phyloP scores from a whole-genome alignment of 2,797 vertebrate species.

The Centropyge bicolor region DNA sequence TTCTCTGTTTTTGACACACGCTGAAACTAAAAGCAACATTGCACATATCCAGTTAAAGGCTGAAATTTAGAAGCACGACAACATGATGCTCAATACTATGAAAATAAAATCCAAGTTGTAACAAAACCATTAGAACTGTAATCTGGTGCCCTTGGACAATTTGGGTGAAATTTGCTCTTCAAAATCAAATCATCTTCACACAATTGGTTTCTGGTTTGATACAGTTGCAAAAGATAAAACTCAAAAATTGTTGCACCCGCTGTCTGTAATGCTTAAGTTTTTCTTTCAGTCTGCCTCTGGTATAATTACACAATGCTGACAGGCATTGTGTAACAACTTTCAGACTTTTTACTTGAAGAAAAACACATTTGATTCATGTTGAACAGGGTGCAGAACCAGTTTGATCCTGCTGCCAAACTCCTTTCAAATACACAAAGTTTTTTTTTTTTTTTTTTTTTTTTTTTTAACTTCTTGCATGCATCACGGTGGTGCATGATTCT shows the following conservation, averaged over 20 bases:
- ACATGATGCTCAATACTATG: not conserved
- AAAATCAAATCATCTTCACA: not conserved
- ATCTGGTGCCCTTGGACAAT: not conserved
- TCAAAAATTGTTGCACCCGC: not conserved
- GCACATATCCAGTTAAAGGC: not conserved
- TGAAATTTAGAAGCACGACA: not conserved
- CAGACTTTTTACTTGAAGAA: constrained; percentile 11
- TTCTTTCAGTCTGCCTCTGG: not conserved
- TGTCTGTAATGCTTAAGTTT: not conserved
- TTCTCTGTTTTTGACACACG: not conserved
- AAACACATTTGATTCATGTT: not conserved
- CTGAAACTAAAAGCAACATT: not conserved
- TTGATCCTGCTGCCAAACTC: not conserved
- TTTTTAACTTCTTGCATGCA: too few relatives aligned
- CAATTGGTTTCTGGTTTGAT: not conserved
- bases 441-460: not conserved
- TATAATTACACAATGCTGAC: constrained; percentile 4
- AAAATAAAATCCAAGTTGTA: not conserved
- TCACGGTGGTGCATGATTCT: not conserved
- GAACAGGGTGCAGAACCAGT: not conserved
- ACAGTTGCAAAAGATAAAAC: not conserved
- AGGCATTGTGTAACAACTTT: not conserved
- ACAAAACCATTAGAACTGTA: not conserved
- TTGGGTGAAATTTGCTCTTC: not conserved
- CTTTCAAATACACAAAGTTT: not conserved